Evolutionary conservation across 2,888 invertebrate species (phyloP).

Genomic region (Epirrita christyi): DNA sequence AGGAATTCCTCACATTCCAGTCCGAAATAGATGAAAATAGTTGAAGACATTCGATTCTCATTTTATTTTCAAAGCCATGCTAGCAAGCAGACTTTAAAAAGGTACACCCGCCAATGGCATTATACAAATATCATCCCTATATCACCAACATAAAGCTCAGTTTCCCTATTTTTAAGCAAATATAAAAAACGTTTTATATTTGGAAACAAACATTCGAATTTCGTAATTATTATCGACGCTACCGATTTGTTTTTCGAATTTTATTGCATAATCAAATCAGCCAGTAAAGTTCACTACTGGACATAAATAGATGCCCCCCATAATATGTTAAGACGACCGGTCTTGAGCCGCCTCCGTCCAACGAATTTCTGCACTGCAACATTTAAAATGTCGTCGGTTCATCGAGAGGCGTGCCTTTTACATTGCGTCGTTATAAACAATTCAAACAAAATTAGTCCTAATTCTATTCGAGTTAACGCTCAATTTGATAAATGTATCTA

Average conservation of each 20-base stretch:
- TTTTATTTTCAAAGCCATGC: conserved; percentile 14
- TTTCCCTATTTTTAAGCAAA: neutral
- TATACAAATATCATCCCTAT: conserved; percentile 22
- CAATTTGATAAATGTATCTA: conserved; percentile 17
- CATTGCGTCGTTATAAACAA: too few relatives aligned
- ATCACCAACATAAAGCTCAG: neutral
- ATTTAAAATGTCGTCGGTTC: too few relatives aligned
- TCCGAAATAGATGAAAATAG: conserved; percentile 42
- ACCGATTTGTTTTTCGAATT: conserved; percentile 26
- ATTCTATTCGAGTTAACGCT: conserved; percentile 21
- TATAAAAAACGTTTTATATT: neutral
- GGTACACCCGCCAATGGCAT: conserved; percentile 10
- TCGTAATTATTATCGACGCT: conserved; percentile 37
- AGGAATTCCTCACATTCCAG: conserved; percentile 36
- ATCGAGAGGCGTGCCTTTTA: too few relatives aligned
- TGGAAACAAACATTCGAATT: conserved; percentile 30
- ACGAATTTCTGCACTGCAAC: too few relatives aligned
- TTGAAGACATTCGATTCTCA: conserved; percentile 21
- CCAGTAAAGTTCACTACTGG: too few relatives aligned
- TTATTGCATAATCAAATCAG: conserved; percentile 19
- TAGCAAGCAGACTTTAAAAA: conserved; percentile 34
- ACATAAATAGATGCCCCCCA: too few relatives aligned
- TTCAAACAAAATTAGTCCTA: conserved; percentile 9
- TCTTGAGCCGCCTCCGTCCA: too few relatives aligned
- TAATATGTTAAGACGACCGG: too few relatives aligned